Conservation (phyloP, 2,113 vertebrate species). For the Illadopsis cleaveri region DNA sequence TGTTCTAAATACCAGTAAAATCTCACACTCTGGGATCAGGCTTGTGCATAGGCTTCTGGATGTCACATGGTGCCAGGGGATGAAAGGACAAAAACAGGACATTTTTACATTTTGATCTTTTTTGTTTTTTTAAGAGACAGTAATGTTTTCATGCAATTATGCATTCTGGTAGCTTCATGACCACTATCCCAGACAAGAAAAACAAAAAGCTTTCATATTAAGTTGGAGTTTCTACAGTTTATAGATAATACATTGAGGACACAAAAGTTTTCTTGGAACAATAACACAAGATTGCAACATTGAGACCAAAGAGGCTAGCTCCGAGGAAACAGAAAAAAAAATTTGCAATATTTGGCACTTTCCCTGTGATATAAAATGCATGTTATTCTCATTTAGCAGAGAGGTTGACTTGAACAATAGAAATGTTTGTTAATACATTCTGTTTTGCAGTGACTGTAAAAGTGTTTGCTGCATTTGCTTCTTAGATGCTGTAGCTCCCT, state of each 20-base stretch:
- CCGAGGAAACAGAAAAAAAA: slow-evolving; percentile 53
- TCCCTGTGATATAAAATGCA: slow-evolving; percentile 51
- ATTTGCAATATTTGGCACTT: slow-evolving; percentile 67
- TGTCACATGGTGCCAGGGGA: background rate
- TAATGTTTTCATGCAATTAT: background rate
- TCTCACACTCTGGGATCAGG: background rate
- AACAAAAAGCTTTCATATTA: background rate
- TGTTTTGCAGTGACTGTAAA: slow-evolving; percentile 10
- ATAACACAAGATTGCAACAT: slow-evolving; percentile 55
- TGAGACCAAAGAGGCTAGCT: slow-evolving; percentile 46
- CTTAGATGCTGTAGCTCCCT: slow-evolving; percentile 43
- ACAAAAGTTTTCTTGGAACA: slow-evolving; percentile 56
- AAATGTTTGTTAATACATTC: slow-evolving; percentile 66
- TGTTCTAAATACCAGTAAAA: slow-evolving; percentile 56
- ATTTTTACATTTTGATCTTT: background rate
- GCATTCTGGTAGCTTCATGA: slow-evolving; percentile 19
- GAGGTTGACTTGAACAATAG: slow-evolving; percentile 66
- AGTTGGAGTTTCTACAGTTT: slow-evolving; percentile 40
- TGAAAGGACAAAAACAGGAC: slow-evolving; percentile 55
- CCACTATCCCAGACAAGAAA: background rate
- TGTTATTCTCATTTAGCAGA: slow-evolving; percentile 74
- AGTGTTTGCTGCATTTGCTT: slow-evolving; percentile 59
- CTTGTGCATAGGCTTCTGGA: slow-evolving; percentile 16
- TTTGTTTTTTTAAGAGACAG: background rate
- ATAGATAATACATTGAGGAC: slow-evolving; percentile 37